phyloP scores from a whole-genome alignment of 2,113 vertebrate genomes.

The Pollimyrus isidori region DNA sequence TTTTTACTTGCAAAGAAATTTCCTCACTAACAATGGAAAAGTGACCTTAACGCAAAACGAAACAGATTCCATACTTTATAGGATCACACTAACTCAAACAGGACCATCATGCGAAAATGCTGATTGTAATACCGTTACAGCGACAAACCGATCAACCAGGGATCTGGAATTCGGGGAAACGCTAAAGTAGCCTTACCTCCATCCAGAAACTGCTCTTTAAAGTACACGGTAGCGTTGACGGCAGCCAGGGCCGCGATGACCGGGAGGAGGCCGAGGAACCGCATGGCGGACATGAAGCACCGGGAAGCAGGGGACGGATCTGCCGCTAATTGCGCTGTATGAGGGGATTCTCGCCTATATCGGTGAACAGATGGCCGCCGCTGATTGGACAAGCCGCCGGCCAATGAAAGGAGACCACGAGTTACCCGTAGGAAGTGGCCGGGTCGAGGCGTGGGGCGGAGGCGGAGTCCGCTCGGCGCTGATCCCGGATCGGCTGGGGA shows the following conservation, averaged over 20 bases:
- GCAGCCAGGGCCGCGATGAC: background rate
- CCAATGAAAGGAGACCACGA: conserved; percentile 65
- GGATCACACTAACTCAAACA: background rate
- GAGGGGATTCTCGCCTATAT: conserved; percentile 60
- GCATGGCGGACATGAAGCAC: background rate
- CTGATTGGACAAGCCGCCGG: conserved; percentile 52
- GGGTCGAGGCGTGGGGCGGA: background rate
- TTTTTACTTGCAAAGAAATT: background rate
- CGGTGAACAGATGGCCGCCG: conserved; percentile 70
- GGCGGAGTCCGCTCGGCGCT: background rate
- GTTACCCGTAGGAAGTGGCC: conserved; percentile 18
- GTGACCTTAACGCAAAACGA: background rate
- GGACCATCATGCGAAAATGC: background rate
- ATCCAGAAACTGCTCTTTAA: conserved; percentile 68
- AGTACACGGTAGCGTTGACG: conserved; percentile 40
- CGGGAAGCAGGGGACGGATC: conserved; percentile 30
- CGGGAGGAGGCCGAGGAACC: background rate
- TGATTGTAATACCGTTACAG: background rate
- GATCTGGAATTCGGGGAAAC: background rate
- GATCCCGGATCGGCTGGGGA: background rate
- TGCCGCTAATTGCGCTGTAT: background rate
- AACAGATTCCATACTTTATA: background rate
- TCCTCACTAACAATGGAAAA: background rate
- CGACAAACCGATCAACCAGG: background rate
- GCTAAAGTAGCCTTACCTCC: conserved; percentile 54